phyloP scores from a whole-genome alignment of 1,140 invertebrate genomes.

The Nylanderia fulva region DNA sequence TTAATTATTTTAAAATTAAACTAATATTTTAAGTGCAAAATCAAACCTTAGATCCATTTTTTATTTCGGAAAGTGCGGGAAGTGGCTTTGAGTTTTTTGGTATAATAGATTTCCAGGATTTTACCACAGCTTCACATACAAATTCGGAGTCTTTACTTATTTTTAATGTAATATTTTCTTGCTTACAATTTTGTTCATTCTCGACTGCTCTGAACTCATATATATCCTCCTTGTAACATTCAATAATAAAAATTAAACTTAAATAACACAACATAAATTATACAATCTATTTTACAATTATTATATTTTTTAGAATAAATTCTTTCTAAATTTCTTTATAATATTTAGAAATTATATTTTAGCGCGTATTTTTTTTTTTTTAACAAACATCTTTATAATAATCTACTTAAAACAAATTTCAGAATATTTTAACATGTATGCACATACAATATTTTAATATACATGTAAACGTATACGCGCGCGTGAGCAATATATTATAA shows the following conservation, averaged over 20 bases:
- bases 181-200: neutral
- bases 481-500: conserved; percentile 8
- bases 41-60: conserved; percentile 72
- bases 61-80: conserved; percentile 61
- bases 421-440: neutral
- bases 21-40: neutral
- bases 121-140: conserved; percentile 59
- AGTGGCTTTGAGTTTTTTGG: no score
- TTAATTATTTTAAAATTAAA: no score
- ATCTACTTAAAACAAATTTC: neutral
- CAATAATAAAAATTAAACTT: conserved; percentile 8
- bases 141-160: neutral
- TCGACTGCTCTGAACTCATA: conserved; percentile 18
- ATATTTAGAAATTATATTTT: neutral
- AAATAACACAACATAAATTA: neutral
- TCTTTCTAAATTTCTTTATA: neutral
- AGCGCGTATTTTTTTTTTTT: neutral
- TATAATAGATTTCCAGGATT: no score
- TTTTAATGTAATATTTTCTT: conserved; percentile 53
- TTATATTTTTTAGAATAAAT: neutral
- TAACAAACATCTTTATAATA: neutral
- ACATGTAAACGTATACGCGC: no score
- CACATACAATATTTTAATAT: neutral
- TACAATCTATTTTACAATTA: neutral
- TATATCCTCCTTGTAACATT: neutral